Evolutionary conservation across 2,888 invertebrate genomes (phyloP).

Genomic region (Eupithecia centaureata): DNA sequence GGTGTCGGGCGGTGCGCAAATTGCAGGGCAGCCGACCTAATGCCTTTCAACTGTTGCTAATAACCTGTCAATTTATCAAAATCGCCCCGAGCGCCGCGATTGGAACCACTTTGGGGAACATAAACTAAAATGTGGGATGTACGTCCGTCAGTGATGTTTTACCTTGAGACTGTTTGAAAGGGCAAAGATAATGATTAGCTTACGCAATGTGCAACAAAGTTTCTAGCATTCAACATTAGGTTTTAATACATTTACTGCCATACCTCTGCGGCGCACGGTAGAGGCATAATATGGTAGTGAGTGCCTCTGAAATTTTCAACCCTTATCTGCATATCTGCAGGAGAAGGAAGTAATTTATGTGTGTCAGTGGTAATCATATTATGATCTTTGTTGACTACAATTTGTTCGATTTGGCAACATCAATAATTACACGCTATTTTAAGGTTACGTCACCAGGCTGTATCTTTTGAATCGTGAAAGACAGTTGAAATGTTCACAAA

Average conservation of each 20-base stretch:
- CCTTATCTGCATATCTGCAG: too few relatives aligned
- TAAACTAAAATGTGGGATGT: conserved; percentile 51
- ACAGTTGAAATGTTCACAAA: too few relatives aligned
- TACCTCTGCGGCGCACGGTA: too few relatives aligned
- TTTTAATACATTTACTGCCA: too few relatives aligned
- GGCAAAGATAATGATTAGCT: not conserved
- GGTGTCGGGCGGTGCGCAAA: conserved; percentile 73
- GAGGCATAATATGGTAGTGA: too few relatives aligned
- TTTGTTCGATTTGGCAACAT: not conserved
- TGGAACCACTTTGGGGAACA: conserved; percentile 60
- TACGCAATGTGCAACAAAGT: not conserved
- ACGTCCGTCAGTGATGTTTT: conserved; percentile 48
- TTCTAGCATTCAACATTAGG: not conserved
- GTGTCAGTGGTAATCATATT: too few relatives aligned
- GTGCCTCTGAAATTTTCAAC: too few relatives aligned
- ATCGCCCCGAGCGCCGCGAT: conserved; percentile 66
- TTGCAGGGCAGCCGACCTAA: conserved; percentile 82
- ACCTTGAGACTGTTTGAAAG: conserved; percentile 37
- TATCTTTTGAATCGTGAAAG: not conserved
- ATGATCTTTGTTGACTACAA: not conserved
- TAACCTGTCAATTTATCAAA: conserved; percentile 84
- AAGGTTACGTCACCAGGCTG: too few relatives aligned
- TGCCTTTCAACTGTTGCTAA: conserved; percentile 84
- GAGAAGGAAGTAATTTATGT: too few relatives aligned
- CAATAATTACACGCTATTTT: too few relatives aligned